phyloP scores from a whole-genome alignment of 2,797 vertebrate genomes.

The Bryconaethiops microstoma region DNA sequence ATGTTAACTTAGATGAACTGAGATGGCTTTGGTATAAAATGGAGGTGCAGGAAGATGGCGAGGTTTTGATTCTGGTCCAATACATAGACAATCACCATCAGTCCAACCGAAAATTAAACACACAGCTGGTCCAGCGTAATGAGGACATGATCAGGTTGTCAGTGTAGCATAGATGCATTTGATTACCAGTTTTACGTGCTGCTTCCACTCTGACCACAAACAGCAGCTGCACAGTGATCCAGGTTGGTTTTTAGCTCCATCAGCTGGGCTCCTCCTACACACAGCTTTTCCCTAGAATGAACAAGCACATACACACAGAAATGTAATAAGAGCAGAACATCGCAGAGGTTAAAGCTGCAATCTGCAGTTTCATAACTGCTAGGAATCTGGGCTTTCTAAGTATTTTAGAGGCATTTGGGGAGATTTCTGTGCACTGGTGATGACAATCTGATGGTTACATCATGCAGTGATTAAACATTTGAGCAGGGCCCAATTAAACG shows the following conservation, averaged over 20 bases:
- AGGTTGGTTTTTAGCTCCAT: conserved; percentile 78
- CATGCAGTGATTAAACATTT: neutral
- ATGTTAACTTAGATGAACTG: neutral
- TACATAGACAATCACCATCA: neutral
- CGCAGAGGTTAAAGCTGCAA: neutral
- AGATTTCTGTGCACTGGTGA: neutral
- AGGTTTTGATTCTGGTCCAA: neutral
- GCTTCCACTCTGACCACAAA: conserved; percentile 61
- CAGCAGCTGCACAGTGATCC: conserved; percentile 74
- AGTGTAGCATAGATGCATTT: neutral
- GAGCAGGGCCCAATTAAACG: neutral
- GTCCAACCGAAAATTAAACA: neutral
- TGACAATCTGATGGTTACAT: neutral
- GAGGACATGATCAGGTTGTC: neutral
- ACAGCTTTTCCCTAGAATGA: conserved; percentile 81
- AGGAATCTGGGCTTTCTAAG: neutral
- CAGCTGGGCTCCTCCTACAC: conserved; percentile 81
- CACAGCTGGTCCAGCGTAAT: neutral
- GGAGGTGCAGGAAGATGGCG: neutral
- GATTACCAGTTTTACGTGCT: conserved; percentile 56
- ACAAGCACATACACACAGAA: conserved; percentile 39
- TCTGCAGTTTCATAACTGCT: neutral
- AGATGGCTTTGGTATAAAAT: neutral
- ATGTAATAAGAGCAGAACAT: neutral
- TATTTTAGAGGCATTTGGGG: neutral